Evolutionary conservation across 2,888 invertebrate genomes (phyloP).

Genomic region (Halictus quadricinctus): DNA sequence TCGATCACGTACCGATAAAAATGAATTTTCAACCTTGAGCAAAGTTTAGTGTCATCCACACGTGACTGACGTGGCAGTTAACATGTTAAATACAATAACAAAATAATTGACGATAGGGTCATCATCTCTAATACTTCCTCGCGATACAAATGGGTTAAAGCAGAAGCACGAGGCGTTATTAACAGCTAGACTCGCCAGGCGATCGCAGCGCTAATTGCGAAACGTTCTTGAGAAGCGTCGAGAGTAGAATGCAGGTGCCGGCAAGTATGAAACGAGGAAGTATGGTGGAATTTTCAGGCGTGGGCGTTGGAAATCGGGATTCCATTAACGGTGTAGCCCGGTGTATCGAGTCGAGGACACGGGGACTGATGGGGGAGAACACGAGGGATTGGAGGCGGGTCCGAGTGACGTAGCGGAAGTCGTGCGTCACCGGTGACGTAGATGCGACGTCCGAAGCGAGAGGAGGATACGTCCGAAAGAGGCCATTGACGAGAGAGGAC

Average conservation of each 20-base stretch:
- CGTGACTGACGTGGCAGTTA: no score
- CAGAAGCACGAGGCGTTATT: background rate
- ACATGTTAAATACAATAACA: no score
- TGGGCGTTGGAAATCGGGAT: background rate
- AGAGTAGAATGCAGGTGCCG: background rate
- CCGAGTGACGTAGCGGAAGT: constrained; percentile 76
- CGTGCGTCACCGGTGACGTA: constrained; percentile 75
- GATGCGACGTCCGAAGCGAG: constrained; percentile 71
- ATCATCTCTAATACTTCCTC: no score
- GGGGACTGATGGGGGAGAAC: background rate
- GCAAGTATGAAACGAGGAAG: background rate
- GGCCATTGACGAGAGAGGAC: constrained; percentile 74
- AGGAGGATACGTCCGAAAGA: constrained; percentile 70
- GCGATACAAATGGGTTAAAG: no score
- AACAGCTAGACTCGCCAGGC: background rate
- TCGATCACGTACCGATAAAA: no score
- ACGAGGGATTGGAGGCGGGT: constrained; percentile 52
- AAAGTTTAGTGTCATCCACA: no score
- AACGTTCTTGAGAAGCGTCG: background rate
- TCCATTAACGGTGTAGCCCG: background rate
- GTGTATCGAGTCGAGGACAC: background rate
- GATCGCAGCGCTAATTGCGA: background rate
- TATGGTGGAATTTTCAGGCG: background rate
- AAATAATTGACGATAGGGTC: no score
- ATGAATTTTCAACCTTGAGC: no score